Evolutionary conservation across 2,797 vertebrate genomes (phyloP), one percentile per base, ranked within the genome.

Genomic region (Protonibea diacanthus): DNA sequence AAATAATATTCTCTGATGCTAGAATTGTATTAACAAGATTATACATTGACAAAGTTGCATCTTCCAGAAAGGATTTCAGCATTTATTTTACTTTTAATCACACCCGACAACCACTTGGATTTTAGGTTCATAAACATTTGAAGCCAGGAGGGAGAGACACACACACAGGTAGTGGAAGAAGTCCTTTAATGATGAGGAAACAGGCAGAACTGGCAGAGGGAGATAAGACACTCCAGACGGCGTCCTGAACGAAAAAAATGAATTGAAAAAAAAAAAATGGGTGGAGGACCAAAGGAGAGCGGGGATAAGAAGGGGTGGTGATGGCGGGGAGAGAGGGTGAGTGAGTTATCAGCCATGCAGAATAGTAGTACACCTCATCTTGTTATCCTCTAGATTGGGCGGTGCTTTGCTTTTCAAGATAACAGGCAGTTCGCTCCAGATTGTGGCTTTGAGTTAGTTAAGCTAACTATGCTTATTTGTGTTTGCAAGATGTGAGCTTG

Each of bases 151-250:
- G 8, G 33, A 78, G 20, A 78, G 13, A 70, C 65, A 82, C 29
- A 90, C 65, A 56, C 65, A 56, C 73, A 85, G 82, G 88, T 88
- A 71, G 82, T 80, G 77, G 72, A 92, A 77, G 81, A 93, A 91
- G 69, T 93, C 76, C 73, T 94, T 94, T 92, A 92, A 92, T 94
- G 85, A 85, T 69, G 88, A 92, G 90, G 90, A 93, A 92, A 92
- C 89, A 94, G 91, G 86, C 90, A 93, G 90, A 90, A 89, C 91
- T 93, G 92, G 90, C 86, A 91, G 82, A 76, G 81, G 86, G 83
- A 91, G 93, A 94, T 93, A 94, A 93, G 88, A 91, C 71, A 70
- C 77, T 85, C 68, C 74, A 84, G 82, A 83, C 69, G 17, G 83
- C 64, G 74, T 89, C 88, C 76, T 60, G 71, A 89, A 90, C 15